Conservation (phyloP, 1,140 invertebrate genomes). For the Nymphalis io region DNA sequence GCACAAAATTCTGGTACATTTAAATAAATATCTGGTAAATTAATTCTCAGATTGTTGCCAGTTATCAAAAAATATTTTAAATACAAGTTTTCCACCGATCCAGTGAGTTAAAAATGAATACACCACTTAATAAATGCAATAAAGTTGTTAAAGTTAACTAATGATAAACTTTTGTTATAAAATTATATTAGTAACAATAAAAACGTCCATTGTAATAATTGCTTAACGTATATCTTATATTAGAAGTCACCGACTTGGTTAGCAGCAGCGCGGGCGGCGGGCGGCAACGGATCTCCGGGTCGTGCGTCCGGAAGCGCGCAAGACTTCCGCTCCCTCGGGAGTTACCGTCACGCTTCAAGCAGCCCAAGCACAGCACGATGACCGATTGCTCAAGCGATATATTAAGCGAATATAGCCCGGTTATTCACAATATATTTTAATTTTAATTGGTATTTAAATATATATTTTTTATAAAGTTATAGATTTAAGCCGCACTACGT, state of each 20-base stretch:
- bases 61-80: too few relatives aligned
- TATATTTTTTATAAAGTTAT: too few relatives aligned
- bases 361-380: slow-evolving; percentile 18
- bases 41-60: too few relatives aligned
- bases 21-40: too few relatives aligned
- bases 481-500: too few relatives aligned
- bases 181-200: not conserved
- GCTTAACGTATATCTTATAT: slow-evolving; percentile 4
- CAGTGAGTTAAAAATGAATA: too few relatives aligned
- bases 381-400: slow-evolving; percentile 19
- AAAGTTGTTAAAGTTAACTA: not conserved
- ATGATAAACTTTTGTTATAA: not conserved
- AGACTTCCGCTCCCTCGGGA: slow-evolving; percentile 74
- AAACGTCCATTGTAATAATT: not conserved
- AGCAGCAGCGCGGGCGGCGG: slow-evolving; percentile 8
- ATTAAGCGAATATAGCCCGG: not conserved
- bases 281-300: slow-evolving; percentile 63
- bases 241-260: slow-evolving; percentile 25
- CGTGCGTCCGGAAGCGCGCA: slow-evolving; percentile 62
- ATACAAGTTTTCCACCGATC: too few relatives aligned
- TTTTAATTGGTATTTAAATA: too few relatives aligned
- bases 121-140: too few relatives aligned
- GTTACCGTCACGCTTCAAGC: slow-evolving; percentile 30
- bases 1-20: too few relatives aligned
- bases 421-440: not conserved